A percentile compares a stretch with the other conserved stretches of the same genome.
phyloP scores from a whole-genome alignment of 2,113 vertebrate genomes.

The Martes martes region DNA sequence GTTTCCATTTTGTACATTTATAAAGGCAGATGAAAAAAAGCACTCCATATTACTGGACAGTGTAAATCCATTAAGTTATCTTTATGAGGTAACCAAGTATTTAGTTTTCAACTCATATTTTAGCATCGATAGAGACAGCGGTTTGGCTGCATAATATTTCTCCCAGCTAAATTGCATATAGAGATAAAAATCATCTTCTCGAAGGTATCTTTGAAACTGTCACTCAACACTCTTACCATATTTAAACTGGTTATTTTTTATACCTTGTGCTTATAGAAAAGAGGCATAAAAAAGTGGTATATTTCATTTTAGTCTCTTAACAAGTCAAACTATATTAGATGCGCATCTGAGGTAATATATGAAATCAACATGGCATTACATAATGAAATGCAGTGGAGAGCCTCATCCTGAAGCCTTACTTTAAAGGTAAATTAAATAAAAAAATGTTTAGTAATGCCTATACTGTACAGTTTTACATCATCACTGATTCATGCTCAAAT shows the following conservation, averaged over 20 bases:
- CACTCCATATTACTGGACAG: background rate
- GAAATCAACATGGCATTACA: background rate
- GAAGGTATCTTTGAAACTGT: background rate
- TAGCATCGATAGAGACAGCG: background rate
- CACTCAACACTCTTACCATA: background rate
- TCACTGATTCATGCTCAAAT: background rate
- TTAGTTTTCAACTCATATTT: background rate
- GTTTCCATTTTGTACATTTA: conserved; percentile 14
- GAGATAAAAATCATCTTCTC: background rate
- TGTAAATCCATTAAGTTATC: background rate
- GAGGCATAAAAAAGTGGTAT: background rate
- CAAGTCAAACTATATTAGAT: background rate
- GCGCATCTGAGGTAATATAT: background rate
- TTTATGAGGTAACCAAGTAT: background rate
- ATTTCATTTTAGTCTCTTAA: conserved; percentile 18
- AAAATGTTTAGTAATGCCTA: background rate
- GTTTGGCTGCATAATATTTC: background rate
- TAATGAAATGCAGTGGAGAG: background rate
- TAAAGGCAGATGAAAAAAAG: background rate
- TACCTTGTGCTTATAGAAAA: background rate
- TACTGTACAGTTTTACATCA: background rate
- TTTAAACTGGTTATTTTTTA: background rate
- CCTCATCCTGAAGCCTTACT: background rate
- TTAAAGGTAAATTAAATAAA: background rate
- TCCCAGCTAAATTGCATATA: background rate